These are phyloP conservation scores for Eristalis tenax DNA, from an alignment of 2,888 invertebrate species.

Conservation along the genomic window DNA sequence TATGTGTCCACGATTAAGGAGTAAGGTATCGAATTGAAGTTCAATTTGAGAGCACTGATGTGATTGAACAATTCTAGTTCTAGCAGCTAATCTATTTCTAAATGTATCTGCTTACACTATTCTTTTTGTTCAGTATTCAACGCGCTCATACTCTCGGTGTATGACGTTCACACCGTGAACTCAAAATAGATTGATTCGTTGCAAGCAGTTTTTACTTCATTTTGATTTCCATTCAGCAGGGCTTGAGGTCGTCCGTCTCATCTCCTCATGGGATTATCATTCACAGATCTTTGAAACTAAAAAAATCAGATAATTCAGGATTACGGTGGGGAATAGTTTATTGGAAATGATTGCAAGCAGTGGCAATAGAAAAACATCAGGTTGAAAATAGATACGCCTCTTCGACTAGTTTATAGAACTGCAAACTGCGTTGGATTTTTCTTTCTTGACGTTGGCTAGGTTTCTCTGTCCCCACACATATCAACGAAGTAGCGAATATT, in stretches of 20 bases:
- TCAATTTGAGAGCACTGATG: background rate
- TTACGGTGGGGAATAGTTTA: no score
- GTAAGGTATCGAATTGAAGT: background rate
- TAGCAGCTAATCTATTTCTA: background rate
- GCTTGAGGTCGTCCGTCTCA: background rate
- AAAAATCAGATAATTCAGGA: no score
- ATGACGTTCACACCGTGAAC: no score
- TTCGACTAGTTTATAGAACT: no score
- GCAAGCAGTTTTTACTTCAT: background rate
- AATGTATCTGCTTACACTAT: background rate
- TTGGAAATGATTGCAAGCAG: no score
- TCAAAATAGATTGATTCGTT: background rate
- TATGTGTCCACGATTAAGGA: no score
- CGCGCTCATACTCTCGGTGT: background rate
- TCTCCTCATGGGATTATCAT: background rate
- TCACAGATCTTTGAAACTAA: background rate
- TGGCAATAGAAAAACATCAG: no score
- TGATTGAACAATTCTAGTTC: background rate
- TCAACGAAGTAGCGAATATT: no score
- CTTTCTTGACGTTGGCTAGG: no score
- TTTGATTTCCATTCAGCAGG: background rate
- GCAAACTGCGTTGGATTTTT: no score
- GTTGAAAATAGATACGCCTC: no score
- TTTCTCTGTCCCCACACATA: no score
- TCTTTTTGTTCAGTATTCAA: background rate